A percentile compares a stretch with the other conserved stretches of the same genome.
These are phyloP conservation scores for Pituophis catenifer DNA, from an alignment of 2,113 vertebrate genomes.

Conservation along the genomic window DNA sequence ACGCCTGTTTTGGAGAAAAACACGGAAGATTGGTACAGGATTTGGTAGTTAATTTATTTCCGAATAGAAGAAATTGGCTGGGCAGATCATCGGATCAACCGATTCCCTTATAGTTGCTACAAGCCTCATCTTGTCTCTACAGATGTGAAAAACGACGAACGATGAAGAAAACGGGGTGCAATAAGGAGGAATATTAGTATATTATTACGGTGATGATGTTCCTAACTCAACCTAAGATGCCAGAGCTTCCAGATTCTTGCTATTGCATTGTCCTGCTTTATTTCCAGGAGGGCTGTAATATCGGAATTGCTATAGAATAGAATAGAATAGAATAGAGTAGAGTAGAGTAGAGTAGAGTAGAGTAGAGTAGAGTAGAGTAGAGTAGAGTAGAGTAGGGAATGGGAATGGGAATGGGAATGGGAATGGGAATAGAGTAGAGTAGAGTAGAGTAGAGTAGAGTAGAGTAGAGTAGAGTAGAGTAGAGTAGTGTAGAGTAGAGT, in stretches of 20 bases:
- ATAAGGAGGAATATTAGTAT: background rate
- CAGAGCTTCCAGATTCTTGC: background rate
- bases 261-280: background rate
- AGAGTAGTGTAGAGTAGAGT: too few relatives aligned
- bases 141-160: background rate
- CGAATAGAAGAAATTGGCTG: background rate
- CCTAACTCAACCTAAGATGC: background rate
- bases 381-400: too few relatives aligned
- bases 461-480: too few relatives aligned
- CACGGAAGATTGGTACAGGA: background rate
- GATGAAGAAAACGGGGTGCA: background rate
- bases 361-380: too few relatives aligned
- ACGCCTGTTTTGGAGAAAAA: constrained; percentile 40
- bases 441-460: too few relatives aligned
- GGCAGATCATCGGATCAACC: background rate
- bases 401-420: too few relatives aligned
- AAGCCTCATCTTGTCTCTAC: background rate
- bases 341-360: too few relatives aligned
- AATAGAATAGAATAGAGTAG: too few relatives aligned
- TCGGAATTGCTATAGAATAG: background rate
- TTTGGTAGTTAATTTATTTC: background rate
- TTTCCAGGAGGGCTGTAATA: background rate
- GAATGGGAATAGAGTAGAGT: too few relatives aligned
- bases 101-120: background rate
- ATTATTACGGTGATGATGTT: background rate